A percentile compares a stretch with the other conserved stretches of the same genome.
Conservation (phyloP, 1,140 invertebrate genomes). For the Macrobrachium nipponense region DNA sequence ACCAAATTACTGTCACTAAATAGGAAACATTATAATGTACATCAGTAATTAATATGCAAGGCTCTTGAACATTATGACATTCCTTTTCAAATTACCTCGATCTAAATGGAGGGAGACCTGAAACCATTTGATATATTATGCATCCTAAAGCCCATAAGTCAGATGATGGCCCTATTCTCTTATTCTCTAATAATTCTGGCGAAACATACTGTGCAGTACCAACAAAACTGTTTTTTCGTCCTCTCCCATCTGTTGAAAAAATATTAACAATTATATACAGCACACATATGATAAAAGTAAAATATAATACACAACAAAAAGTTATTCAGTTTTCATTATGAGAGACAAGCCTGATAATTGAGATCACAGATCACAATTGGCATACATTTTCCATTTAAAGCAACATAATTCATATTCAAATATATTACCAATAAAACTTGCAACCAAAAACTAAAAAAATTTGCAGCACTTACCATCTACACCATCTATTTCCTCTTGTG, state of each 20-base stretch:
- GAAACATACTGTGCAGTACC: slow-evolving; percentile 99
- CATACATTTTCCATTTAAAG: too few species aligned
- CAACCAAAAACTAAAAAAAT: neutral
- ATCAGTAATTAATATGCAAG: too few species aligned
- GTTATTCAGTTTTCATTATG: neutral
- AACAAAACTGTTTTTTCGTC: slow-evolving; percentile 87
- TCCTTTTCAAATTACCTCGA: slow-evolving; percentile 73
- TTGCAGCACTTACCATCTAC: slow-evolving; percentile 18
- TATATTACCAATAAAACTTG: neutral
- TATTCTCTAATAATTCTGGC: slow-evolving; percentile 91
- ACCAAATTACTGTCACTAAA: too few species aligned
- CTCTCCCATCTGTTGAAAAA: slow-evolving; percentile 42
- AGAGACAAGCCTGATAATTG: neutral
- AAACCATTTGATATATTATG: slow-evolving; percentile 97
- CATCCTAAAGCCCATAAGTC: slow-evolving; percentile 99
- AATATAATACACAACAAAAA: neutral
- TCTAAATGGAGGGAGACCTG: slow-evolving; percentile 91
- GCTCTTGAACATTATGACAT: neutral
- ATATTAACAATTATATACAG: neutral
- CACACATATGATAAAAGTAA: neutral
- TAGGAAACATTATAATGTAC: too few species aligned
- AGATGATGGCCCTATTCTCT: slow-evolving; percentile 81
- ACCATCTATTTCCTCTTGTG: slow-evolving; percentile 56
- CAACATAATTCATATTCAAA: too few species aligned
- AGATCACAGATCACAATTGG: too few species aligned